A percentile compares a stretch with the other conserved stretches of the same genome.
phyloP scores from a whole-genome alignment of 2,797 vertebrate species.

The Tadarida brasiliensis region DNA sequence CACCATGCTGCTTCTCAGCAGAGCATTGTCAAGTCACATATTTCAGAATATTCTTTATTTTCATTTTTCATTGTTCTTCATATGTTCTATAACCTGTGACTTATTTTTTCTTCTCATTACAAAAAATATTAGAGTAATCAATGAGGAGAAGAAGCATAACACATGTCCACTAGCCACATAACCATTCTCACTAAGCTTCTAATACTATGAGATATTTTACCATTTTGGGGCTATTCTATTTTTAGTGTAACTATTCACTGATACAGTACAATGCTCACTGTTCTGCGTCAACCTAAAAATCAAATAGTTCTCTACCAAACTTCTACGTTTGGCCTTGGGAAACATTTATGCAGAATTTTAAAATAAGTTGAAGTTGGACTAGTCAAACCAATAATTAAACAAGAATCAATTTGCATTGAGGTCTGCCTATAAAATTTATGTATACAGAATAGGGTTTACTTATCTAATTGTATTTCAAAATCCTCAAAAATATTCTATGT shows the following conservation, averaged over 20 bases:
- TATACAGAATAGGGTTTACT: neutral
- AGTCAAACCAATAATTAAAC: neutral
- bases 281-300: neutral
- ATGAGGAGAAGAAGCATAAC: neutral
- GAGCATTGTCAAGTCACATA: neutral
- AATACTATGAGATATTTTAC: neutral
- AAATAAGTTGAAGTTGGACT: constrained; percentile 40
- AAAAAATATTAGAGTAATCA: constrained; percentile 8
- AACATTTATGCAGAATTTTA: constrained; percentile 10
- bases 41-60: constrained; percentile 54
- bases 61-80: constrained; percentile 43
- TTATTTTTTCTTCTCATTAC: constrained; percentile 55
- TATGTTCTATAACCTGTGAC: neutral
- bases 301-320: neutral
- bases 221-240: neutral
- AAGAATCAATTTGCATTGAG: neutral
- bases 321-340: neutral
- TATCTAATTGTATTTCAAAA: neutral
- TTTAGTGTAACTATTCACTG: constrained; percentile 5
- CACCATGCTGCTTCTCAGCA: neutral
- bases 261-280: neutral
- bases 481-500: neutral
- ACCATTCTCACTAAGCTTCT: neutral
- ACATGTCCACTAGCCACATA: neutral
- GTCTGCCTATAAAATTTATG: neutral